Base-by-base conservation (phyloP, 2,888 invertebrate species). In the Sycophila texana region DNA sequence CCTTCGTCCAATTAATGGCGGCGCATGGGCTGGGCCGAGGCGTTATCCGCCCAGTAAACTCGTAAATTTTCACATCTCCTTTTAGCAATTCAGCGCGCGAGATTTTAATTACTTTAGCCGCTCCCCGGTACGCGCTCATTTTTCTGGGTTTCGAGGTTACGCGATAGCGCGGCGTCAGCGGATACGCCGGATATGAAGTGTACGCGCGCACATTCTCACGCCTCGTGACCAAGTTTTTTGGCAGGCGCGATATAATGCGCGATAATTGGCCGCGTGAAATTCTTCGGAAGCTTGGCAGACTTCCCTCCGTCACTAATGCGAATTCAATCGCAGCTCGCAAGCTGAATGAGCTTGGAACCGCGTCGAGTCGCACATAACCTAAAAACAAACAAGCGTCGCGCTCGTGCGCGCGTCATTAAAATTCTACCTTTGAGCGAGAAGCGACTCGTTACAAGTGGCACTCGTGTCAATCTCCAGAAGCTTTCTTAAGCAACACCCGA, bases 371-470 rank as follows among this genome's bases (percentile, higher is more conserved):
- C 60, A 66, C 30, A 20, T 71, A 77, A 77, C 66, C 71, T 77
- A 66, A 66, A 72, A 77, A 72, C 57, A 57, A 65, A 39, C 61
- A 63, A 61, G 39, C 61, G 60, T 4, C 53, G 14, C 26, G 16
- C 26, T 22, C 60, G 60, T 26, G 39, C 16, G 47, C 61, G 65
- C 72, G 53, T 77, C 72, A 77, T 77, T 77, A 77, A 72, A 77
- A 60, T 58, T 58, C 22, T 53, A 20, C 26, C 30, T 66, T 71
- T 63, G 71, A 77, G 71, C 57, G 20, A 58, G 18, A 71, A 57
- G 18, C 65, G 49, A 66, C 60, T 77, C 47, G 72, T 77, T 58
- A 66, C 66, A 77, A 77, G 66, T 77, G 72, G 72, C 60, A 66
- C 72, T 77, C 72, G 65, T 67, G 72, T 58, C 65, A 68, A 70